A percentile compares a stretch with the other conserved stretches of the same genome.
These are phyloP conservation scores for Drosophila anomalata DNA, from an alignment of 2,888 invertebrate species.

Conservation along the genomic window DNA sequence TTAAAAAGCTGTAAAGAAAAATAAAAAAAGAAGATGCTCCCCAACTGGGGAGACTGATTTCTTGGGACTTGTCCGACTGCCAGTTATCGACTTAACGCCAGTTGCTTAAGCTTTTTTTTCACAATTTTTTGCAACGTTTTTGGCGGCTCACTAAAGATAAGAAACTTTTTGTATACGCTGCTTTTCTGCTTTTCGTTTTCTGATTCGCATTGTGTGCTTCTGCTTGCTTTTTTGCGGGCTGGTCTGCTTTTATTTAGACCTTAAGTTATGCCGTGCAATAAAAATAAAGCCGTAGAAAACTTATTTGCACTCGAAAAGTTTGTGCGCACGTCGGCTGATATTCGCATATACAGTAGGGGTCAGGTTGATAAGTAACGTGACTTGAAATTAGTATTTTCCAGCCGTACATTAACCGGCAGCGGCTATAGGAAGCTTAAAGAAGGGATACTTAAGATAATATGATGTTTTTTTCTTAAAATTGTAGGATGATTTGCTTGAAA, in stretches of 20 bases:
- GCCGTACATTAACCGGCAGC: neutral
- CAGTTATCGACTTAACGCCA: slow-evolving; percentile 10
- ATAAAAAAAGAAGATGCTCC: neutral
- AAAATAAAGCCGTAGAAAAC: slow-evolving; percentile 58
- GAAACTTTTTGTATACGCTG: slow-evolving; percentile 37
- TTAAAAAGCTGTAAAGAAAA: slow-evolving; percentile 1
- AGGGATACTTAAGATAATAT: no score
- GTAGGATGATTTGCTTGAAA: no score
- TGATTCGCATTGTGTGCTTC: slow-evolving; percentile 15
- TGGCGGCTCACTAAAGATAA: slow-evolving; percentile 36
- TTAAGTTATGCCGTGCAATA: slow-evolving; percentile 67
- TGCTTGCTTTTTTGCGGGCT: slow-evolving; percentile 59
- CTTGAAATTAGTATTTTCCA: neutral
- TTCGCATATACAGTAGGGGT: slow-evolving; percentile 9
- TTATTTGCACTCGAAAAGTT: slow-evolving; percentile 58
- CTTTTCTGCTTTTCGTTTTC: neutral
- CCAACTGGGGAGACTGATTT: slow-evolving; percentile 3
- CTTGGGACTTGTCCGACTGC: neutral
- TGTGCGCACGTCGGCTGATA: slow-evolving; percentile 24
- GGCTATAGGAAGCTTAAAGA: neutral
- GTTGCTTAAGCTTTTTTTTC: slow-evolving; percentile 18
- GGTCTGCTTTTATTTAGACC: slow-evolving; percentile 63
- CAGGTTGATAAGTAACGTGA: neutral
- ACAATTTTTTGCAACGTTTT: slow-evolving; percentile 27
- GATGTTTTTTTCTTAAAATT: no score